Percentiles rank a stretch among this genome's conserved stretches.
Conservation (phyloP, 2,113 vertebrate genomes). For the Andinoacara biseriatus region DNA sequence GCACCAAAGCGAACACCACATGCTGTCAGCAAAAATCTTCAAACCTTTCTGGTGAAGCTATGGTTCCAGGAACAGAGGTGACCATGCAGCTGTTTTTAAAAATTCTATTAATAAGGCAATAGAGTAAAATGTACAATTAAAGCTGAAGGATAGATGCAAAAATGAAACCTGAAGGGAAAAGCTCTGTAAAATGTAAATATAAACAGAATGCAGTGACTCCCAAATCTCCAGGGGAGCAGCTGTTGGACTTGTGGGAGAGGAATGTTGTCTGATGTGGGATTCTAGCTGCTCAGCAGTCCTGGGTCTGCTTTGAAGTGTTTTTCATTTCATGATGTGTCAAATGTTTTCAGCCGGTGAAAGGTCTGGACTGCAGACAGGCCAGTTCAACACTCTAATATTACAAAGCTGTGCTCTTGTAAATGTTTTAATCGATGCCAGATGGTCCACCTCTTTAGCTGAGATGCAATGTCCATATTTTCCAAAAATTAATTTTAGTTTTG, state of each 20-base stretch:
- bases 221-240: background rate
- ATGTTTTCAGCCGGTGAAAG: background rate
- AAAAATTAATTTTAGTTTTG: background rate
- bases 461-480: background rate
- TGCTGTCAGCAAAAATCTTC: slow-evolving; percentile 35
- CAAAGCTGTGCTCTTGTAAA: no score
- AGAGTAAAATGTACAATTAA: background rate
- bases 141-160: background rate
- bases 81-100: slow-evolving; percentile 9
- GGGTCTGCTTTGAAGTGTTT: background rate
- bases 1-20: slow-evolving; percentile 66
- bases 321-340: background rate
- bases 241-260: background rate
- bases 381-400: background rate
- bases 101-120: background rate
- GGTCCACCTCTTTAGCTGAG: fast-evolving
- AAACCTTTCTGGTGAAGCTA: background rate
- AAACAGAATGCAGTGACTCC: background rate
- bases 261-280: background rate
- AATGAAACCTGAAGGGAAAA: background rate
- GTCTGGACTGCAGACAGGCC: background rate
- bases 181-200: no score
- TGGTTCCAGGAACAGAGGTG: background rate
- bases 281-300: background rate
- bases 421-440: no score